Base-by-base conservation (phyloP, 2,888 invertebrate species). In the Volucella zonaria region DNA sequence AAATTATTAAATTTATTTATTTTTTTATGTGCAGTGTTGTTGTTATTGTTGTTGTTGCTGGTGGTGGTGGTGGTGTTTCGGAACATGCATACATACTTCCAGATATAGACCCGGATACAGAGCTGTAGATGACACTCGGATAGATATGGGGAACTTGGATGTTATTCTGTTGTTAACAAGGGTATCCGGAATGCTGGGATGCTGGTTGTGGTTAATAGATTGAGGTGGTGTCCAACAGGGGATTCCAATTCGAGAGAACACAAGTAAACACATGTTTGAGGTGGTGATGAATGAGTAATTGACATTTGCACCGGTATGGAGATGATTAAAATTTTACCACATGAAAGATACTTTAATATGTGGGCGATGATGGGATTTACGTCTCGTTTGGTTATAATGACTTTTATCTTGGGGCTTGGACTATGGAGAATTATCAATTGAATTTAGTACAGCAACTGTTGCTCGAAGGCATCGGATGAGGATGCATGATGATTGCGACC, bases 231-330 rank as follows among this genome's bases (percentile, higher is more conserved):
- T 56, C 56, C 64, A 49, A 74, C 56, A 66, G 64, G 56, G 75
- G 49, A 75, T 59, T 51, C 56, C 8, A 49, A 23, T 58, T 51
- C 15, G 66, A 51, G 66, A 51, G 45, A 45, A 68, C 52, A 68
- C 14, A 58, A 18, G 15, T 15, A 38, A 75, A 66, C 66, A 67
- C 38, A 43, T 66, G 66, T 75, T 67, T 31, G 42, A 43, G 49
- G 49, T 31, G 67, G 58, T 59, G 59, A 71, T 71, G 59, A 67
- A 75, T 75, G 75, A 59, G 67, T 75, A 62, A 75, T 58, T 58
- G 31, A 75, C 66, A 67, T 58, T 23, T n/a, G 43, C 38, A 64
- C 49, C 47, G 18, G 59, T 14, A 40, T 49, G 74, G 51, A 59
- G 58, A 51, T 67, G 75, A 75, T 75, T 67, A 75, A 75, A 31